Evolutionary conservation across 2,888 invertebrate genomes (phyloP).

Genomic region (Latrodectus hesperus): DNA sequence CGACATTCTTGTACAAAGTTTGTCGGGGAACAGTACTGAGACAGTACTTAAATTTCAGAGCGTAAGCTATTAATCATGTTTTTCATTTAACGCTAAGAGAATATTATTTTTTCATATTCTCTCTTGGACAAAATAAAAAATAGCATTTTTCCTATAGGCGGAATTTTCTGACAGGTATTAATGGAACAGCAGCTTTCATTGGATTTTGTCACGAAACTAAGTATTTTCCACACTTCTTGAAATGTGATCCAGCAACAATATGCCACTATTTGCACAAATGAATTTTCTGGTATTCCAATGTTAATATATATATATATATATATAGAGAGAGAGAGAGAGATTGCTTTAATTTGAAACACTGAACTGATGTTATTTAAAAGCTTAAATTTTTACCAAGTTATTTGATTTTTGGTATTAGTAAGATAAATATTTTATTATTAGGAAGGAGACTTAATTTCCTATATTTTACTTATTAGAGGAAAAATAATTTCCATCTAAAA

Average conservation of each 20-base stretch:
- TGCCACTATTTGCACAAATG: not conserved
- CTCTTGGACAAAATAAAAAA: not conserved
- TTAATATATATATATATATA: too few species aligned
- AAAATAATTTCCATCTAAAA: too few species aligned
- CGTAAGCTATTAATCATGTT: conserved; percentile 35
- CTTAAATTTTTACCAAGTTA: too few species aligned
- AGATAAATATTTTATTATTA: too few species aligned
- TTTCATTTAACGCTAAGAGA: conserved; percentile 33
- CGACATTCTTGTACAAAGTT: not conserved
- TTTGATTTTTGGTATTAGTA: too few species aligned
- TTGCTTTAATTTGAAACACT: too few species aligned
- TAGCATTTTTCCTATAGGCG: not conserved
- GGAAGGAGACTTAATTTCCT: too few species aligned
- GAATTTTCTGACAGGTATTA: not conserved
- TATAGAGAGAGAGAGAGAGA: too few species aligned
- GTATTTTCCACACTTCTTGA: not conserved
- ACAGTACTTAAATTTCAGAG: not conserved
- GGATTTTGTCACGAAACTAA: not conserved
- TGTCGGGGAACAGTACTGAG: too few species aligned
- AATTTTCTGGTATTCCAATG: too few species aligned
- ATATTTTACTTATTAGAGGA: too few species aligned
- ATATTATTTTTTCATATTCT: conserved; percentile 12
- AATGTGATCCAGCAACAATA: not conserved
- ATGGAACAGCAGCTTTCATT: not conserved
- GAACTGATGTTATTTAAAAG: too few species aligned